phyloP scores from a whole-genome alignment of 2,888 invertebrate genomes.

The Gnatocerus cornutus region DNA sequence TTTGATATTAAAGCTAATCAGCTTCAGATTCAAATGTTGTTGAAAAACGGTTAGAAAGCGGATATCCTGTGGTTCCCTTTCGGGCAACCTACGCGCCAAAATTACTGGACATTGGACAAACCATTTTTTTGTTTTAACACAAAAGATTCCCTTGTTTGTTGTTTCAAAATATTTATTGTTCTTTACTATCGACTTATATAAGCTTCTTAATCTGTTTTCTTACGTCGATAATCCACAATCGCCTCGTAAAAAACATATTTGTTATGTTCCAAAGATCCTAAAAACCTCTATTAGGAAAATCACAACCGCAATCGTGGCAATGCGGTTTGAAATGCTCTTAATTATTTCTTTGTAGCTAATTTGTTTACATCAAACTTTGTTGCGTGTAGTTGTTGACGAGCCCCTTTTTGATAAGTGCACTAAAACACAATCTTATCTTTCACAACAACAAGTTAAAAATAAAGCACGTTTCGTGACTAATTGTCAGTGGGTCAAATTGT shows the following conservation, averaged over 20 bases:
- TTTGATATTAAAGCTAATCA: conserved; percentile 15
- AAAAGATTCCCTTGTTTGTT: background rate
- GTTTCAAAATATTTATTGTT: background rate
- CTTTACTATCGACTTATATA: conserved; percentile 3
- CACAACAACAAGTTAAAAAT: background rate
- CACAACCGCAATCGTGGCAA: background rate
- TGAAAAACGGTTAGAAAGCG: background rate
- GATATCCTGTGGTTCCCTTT: conserved; percentile 1
- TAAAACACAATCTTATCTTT: background rate
- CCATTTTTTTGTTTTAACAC: background rate
- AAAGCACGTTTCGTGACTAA: background rate
- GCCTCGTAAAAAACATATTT: background rate
- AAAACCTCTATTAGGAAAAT: background rate
- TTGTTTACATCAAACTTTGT: background rate
- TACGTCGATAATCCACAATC: background rate
- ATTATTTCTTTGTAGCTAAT: background rate
- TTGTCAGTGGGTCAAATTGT: background rate
- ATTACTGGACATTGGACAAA: background rate
- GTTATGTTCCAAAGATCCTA: background rate
- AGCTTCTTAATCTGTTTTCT: background rate
- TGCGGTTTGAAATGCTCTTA: background rate
- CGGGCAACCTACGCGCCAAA: background rate
- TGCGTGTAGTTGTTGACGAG: background rate
- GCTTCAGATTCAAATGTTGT: conserved; percentile 4
- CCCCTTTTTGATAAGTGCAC: background rate